Evolutionary conservation across 2,888 invertebrate genomes (phyloP).

Genomic region (Saturnia pavonia): DNA sequence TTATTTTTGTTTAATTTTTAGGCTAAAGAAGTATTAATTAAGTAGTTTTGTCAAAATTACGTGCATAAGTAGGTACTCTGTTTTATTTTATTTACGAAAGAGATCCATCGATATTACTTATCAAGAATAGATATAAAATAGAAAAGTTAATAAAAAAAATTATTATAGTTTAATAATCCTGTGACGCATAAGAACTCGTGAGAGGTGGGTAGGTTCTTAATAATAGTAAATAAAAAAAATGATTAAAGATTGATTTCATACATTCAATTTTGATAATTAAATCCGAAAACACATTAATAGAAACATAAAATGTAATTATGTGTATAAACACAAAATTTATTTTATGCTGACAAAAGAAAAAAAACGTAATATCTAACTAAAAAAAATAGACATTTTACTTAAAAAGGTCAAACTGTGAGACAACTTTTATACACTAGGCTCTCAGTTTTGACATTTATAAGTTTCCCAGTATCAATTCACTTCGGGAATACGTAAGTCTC

Average conservation of each 20-base stretch:
- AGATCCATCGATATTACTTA: too few species aligned
- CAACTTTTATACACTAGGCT: not conserved
- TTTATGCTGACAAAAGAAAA: not conserved
- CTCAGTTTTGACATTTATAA: not conserved
- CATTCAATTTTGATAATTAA: not conserved
- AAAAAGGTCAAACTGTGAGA: not conserved
- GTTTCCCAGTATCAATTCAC: not conserved
- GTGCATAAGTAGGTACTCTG: too few species aligned
- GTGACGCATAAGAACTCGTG: too few species aligned
- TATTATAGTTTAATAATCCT: too few species aligned
- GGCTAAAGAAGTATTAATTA: too few species aligned
- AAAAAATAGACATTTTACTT: not conserved
- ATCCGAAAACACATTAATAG: not conserved
- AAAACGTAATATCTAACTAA: not conserved
- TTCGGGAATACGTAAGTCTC: not conserved
- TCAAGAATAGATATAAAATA: too few species aligned
- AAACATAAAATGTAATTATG: not conserved
- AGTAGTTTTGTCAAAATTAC: too few species aligned
- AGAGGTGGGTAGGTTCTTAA: too few species aligned
- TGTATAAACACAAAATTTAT: not conserved
- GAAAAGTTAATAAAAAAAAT: too few species aligned
- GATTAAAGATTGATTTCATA: too few species aligned
- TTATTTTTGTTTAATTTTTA: too few species aligned
- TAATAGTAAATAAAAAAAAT: too few species aligned
- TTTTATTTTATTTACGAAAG: slow-evolving; percentile 6